Base-by-base conservation (phyloP, 2,797 vertebrate species). In the Schizothorax lantsangensis region DNA sequence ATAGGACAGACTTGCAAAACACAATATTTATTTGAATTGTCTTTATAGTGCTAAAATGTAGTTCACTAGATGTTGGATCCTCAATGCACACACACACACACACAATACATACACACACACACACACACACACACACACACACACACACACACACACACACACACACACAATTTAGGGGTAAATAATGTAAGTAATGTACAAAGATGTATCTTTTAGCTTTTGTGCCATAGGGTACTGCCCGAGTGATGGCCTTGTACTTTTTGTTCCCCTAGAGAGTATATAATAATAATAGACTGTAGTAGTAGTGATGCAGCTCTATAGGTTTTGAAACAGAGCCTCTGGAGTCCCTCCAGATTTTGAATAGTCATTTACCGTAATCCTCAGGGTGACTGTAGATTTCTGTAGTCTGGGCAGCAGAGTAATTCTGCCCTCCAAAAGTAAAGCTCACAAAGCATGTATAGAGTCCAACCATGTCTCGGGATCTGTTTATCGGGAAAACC, bases 391-490 rank as follows among this genome's bases (percentile, higher is more conserved):
- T 38, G 6, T 10, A 1, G 38, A 84, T 11, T 0, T 69, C 0
- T 26, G 30, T 85, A 71, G 87, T 91, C 66, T 82, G 43, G 30
- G 88, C 87, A 6, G 86, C 21, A 6, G 69, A 75, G 77, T 88
- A 91, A 2, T 49, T 75, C 15, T 40, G 81, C 43, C 88, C 88
- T 47, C 88, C 79, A 59, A 75, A 54, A 5, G 84, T 86, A 33
- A 92, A 92, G 38, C 78, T 86, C 11, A 91, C 68, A 45, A 87
- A 45, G 64, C 92, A 92, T 14, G 92, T 92, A 66, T 89, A 91
- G 2, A 62, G 12, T 84, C 89, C 92, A 33, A 62, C 66, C 3
- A 2, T 23, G 17, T 73, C n/a, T 21, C 30, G 1, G 2, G 88
- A 43, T 71, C 17, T 30, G 26, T 30, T 4, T 0, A 85, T 59